Percentiles rank a stretch among this genome's conserved stretches.
phyloP scores from a whole-genome alignment of 2,888 invertebrate genomes.

The Chrysotoxum bicinctum region DNA sequence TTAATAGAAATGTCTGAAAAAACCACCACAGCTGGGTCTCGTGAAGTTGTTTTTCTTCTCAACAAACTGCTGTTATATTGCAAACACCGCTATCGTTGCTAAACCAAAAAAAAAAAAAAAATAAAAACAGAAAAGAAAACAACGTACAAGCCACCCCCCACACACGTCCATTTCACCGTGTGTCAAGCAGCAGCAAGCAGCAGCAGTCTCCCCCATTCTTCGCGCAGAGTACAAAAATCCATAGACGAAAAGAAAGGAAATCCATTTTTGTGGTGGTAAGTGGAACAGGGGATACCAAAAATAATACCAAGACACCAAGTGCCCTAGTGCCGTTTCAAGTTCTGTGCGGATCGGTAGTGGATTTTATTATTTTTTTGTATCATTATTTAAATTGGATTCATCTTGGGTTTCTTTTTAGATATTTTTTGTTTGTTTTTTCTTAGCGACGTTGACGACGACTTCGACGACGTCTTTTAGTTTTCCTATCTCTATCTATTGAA shows the following conservation, averaged over 20 bases:
- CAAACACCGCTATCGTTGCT: slow-evolving; percentile 34
- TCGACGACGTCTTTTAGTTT: slow-evolving; percentile 18
- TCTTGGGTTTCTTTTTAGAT: slow-evolving; percentile 7
- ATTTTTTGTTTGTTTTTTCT: neutral
- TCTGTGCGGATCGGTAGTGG: slow-evolving; percentile 61
- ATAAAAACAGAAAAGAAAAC: slow-evolving; percentile 14
- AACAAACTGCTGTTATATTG: slow-evolving; percentile 44
- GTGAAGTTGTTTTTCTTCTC: slow-evolving; percentile 22
- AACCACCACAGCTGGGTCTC: slow-evolving; percentile 42
- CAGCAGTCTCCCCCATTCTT: slow-evolving; percentile 1
- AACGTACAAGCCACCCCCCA: neutral
- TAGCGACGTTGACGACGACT: neutral
- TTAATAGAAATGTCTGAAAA: slow-evolving; percentile 24
- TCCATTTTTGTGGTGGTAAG: slow-evolving; percentile 59
- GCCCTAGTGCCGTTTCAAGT: slow-evolving; percentile 70
- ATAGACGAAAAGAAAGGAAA: slow-evolving; percentile 56
- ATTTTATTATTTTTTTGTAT: slow-evolving; percentile 27
- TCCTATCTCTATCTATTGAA: slow-evolving; percentile 2
- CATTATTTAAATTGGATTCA: slow-evolving; percentile 35
- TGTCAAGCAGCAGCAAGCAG: slow-evolving; percentile 8
- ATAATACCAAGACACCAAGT: slow-evolving; percentile 64
- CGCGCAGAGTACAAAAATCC: slow-evolving; percentile 38
- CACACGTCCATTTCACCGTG: neutral
- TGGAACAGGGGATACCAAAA: slow-evolving; percentile 67
- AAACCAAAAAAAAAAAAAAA: slow-evolving; percentile 25